Evolutionary conservation across 2,888 invertebrate genomes (phyloP).

Genomic region (Drosophila birchii): DNA sequence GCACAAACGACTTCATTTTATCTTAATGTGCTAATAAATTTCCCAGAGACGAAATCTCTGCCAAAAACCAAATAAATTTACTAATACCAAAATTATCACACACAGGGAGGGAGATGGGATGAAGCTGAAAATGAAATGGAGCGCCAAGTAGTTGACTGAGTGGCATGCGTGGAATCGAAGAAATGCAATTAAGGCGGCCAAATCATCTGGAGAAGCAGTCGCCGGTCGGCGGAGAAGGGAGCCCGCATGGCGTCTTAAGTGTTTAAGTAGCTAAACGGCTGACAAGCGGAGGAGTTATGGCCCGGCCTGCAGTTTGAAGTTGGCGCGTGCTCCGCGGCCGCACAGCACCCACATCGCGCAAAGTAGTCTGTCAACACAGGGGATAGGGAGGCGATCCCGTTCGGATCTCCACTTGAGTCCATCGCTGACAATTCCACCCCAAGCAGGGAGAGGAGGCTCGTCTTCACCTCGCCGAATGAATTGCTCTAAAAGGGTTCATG

Average conservation of each 20-base stretch:
- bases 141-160: conserved; percentile 75
- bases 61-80: conserved; percentile 81
- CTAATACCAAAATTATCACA: conserved; percentile 69
- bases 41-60: conserved; percentile 78
- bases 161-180: conserved; percentile 76
- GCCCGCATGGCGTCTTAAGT: conserved; percentile 71
- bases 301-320: conserved; percentile 64
- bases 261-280: conserved; percentile 78
- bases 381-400: conserved; percentile 46
- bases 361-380: conserved; percentile 81
- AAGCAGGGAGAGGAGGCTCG: conserved; percentile 5
- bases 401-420: conserved; percentile 62
- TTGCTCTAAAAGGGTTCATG: conserved; percentile 69
- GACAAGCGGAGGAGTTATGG: conserved; percentile 77
- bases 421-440: conserved; percentile 39
- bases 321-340: conserved; percentile 65
- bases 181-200: conserved; percentile 74
- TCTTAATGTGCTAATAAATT: conserved; percentile 84
- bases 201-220: conserved; percentile 45
- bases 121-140: conserved; percentile 58
- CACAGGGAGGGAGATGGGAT: conserved; percentile 12
- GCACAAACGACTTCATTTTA: conserved; percentile 80
- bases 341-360: conserved; percentile 42
- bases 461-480: conserved; percentile 43
- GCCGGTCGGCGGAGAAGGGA: conserved; percentile 2